Conservation (phyloP, 2,113 vertebrate genomes). For the Chaetorhynchus papuensis region DNA sequence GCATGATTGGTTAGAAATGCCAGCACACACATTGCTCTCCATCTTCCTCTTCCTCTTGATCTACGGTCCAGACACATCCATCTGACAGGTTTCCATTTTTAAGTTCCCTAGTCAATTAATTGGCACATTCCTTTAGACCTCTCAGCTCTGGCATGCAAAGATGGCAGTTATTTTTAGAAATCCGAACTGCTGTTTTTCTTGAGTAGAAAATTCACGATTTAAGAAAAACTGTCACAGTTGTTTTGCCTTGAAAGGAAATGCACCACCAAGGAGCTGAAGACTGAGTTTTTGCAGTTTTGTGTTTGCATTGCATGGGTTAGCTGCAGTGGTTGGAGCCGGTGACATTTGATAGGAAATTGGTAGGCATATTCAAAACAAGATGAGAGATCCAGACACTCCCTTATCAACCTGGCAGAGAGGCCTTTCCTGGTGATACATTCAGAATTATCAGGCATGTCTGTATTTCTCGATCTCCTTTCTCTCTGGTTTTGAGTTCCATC, state of each 20-base stretch:
- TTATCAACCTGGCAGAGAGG: background rate
- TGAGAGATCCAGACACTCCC: background rate
- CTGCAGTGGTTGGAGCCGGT: background rate
- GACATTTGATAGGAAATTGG: background rate
- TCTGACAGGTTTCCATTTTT: slow-evolving; percentile 19
- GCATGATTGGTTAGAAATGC: background rate
- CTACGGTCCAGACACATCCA: background rate
- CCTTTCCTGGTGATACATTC: background rate
- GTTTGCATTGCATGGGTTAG: background rate
- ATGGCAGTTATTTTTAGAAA: slow-evolving; percentile 7
- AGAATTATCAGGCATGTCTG: background rate
- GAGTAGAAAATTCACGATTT: background rate
- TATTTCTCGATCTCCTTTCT: background rate
- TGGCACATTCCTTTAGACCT: background rate
- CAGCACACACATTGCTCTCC: background rate
- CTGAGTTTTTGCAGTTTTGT: background rate
- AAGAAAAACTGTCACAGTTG: background rate
- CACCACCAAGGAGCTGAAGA: background rate
- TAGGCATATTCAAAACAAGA: background rate
- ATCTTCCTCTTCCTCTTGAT: background rate
- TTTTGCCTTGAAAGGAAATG: background rate
- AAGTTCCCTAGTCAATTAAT: slow-evolving; percentile 24
- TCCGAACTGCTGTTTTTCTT: background rate
- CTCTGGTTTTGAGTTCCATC: background rate
- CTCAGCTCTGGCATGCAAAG: background rate